Conservation (phyloP, 2,888 invertebrate genomes). For the Galeruca laticollis region DNA sequence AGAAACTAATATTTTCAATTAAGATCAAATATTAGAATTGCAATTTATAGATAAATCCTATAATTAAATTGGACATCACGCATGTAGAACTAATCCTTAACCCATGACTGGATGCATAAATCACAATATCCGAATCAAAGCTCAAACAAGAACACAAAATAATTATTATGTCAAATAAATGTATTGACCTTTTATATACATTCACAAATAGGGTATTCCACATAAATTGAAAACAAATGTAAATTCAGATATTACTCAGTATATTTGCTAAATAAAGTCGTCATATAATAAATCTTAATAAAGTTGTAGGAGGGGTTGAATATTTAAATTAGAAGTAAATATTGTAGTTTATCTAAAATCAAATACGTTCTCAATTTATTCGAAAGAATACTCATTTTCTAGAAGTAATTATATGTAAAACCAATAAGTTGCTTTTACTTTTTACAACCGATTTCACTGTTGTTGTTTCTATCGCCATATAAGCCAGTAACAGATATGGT, state of each 20-base stretch:
- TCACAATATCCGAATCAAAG: constrained; percentile 41
- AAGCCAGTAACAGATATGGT: not conserved
- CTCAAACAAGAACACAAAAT: constrained; percentile 43
- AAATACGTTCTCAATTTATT: too few relatives aligned
- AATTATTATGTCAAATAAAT: constrained; percentile 27
- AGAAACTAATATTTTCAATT: not conserved
- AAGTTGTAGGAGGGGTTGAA: too few relatives aligned
- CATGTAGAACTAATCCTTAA: constrained; percentile 5
- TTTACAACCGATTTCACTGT: not conserved
- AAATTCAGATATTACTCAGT: not conserved
- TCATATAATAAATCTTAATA: not conserved
- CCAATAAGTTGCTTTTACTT: not conserved
- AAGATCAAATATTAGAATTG: not conserved
- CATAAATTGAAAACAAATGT: not conserved
- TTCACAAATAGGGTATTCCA: not conserved
- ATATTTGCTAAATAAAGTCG: not conserved
- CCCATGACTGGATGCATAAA: constrained; percentile 28
- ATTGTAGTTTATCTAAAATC: too few relatives aligned
- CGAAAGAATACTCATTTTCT: too few relatives aligned
- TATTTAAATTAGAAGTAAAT: too few relatives aligned
- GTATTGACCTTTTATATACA: not conserved
- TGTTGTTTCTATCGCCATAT: constrained; percentile 9
- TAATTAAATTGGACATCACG: not conserved
- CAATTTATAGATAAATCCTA: not conserved
- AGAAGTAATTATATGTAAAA: not conserved